Conservation (phyloP, 1,140 invertebrate species). For the Goniozus legneri region DNA sequence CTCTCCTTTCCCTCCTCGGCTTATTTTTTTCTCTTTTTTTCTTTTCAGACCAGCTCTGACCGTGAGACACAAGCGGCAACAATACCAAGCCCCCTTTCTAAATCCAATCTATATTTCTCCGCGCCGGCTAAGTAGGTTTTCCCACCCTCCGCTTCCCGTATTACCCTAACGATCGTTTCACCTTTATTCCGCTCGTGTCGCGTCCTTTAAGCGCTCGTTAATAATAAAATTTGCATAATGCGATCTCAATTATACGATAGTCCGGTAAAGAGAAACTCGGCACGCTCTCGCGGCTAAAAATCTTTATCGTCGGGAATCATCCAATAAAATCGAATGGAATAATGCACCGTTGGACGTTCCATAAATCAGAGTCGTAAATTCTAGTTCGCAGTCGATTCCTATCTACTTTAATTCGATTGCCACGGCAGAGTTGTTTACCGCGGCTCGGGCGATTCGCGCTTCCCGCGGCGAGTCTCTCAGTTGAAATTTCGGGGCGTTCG, state of each 20-base stretch:
- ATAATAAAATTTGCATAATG: too few species aligned
- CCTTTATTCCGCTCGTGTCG: too few species aligned
- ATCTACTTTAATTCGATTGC: too few species aligned
- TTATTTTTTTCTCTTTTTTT: neutral
- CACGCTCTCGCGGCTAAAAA: too few species aligned
- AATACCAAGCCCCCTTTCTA: slow-evolving; percentile 23
- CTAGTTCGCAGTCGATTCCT: neutral
- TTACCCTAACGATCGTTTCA: slow-evolving; percentile 8
- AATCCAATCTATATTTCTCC: slow-evolving; percentile 26
- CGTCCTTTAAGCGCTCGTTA: too few species aligned
- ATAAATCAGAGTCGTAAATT: neutral
- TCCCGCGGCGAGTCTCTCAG: too few species aligned
- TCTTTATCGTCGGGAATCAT: too few species aligned
- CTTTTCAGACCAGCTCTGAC: slow-evolving; percentile 12
- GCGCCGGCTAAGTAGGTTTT: slow-evolving; percentile 20
- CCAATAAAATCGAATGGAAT: neutral
- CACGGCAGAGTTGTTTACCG: too few species aligned
- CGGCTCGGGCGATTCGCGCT: too few species aligned
- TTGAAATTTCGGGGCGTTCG: too few species aligned
- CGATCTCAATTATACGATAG: too few species aligned
- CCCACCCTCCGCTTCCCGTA: slow-evolving; percentile 14
- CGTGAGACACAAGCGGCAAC: slow-evolving; percentile 18
- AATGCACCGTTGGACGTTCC: neutral
- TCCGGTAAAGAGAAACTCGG: too few species aligned
- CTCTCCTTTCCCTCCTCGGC: neutral